Evolutionary conservation across 2,113 vertebrate species (phyloP).

Genomic region (Aix galericulata): DNA sequence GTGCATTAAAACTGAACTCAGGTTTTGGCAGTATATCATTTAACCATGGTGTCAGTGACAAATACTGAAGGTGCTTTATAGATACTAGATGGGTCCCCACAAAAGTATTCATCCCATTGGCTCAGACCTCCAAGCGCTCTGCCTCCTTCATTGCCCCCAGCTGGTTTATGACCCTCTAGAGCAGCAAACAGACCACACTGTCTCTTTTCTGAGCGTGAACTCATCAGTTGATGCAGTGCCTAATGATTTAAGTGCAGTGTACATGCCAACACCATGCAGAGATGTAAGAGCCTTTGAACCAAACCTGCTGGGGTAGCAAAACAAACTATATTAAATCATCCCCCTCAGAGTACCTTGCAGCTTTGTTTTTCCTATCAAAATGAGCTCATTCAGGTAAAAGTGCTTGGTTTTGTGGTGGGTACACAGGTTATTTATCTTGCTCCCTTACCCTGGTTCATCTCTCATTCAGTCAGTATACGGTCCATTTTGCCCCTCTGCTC

Average conservation of each 20-base stretch:
- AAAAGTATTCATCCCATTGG: not conserved
- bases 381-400: accelerated
- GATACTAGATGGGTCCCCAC: not conserved
- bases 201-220: not conserved
- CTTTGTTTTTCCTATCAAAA: not conserved
- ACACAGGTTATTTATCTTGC: not conserved
- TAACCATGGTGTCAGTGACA: accelerated
- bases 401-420: not conserved
- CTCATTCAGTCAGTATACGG: not conserved
- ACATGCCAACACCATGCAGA: not conserved
- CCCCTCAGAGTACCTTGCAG: not conserved
- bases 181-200: not conserved
- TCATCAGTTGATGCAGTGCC: not conserved
- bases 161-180: not conserved
- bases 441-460: not conserved
- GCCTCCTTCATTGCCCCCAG: not conserved
- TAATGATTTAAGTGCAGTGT: not conserved
- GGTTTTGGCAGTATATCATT: not conserved
- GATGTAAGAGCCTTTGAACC: slow-evolving; percentile 19
- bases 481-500: not conserved
- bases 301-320: slow-evolving; percentile 1
- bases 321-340: not conserved
- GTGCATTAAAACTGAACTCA: not conserved
- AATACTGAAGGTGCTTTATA: not conserved
- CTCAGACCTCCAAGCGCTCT: not conserved